These are phyloP conservation scores for Amphipyra berbera DNA, from an alignment of 2,888 invertebrate genomes.

Conservation along the genomic window DNA sequence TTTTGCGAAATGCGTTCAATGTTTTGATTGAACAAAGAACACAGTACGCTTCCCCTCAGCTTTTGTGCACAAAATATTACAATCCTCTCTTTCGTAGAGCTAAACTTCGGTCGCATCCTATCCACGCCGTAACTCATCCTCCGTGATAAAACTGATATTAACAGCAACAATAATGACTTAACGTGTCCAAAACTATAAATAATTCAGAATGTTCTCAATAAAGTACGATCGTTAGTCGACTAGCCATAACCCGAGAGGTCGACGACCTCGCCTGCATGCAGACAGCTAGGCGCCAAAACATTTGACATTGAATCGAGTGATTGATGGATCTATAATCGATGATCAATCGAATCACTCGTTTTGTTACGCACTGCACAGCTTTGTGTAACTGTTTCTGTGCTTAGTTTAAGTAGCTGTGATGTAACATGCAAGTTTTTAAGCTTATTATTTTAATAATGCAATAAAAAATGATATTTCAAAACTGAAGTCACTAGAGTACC, in stretches of 20 bases:
- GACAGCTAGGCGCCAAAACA: conserved; percentile 82
- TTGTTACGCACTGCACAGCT: conserved; percentile 46
- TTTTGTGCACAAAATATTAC: no score
- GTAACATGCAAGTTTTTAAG: conserved; percentile 31
- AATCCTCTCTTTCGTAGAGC: no score
- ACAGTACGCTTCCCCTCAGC: no score
- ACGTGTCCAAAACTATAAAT: conserved; percentile 32
- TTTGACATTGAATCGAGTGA: conserved; percentile 73
- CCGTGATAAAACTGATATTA: conserved; percentile 17
- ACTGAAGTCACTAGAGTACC: background rate
- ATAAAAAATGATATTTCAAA: background rate
- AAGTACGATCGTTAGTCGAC: conserved; percentile 33
- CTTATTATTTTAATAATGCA: conserved; percentile 24
- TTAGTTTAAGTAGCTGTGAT: conserved; percentile 41
- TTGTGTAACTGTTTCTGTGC: conserved; percentile 52
- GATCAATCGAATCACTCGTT: conserved; percentile 58
- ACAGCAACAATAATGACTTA: conserved; percentile 11
- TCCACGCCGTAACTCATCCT: background rate
- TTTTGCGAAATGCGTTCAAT: background rate
- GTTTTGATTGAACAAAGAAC: no score
- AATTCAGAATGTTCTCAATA: conserved; percentile 33
- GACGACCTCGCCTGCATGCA: conserved; percentile 74
- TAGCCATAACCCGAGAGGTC: conserved; percentile 61
- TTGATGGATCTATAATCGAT: conserved; percentile 77
- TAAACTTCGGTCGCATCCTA: background rate